phyloP scores from a whole-genome alignment of 2,113 vertebrate genomes.

The Polypterus senegalus region DNA sequence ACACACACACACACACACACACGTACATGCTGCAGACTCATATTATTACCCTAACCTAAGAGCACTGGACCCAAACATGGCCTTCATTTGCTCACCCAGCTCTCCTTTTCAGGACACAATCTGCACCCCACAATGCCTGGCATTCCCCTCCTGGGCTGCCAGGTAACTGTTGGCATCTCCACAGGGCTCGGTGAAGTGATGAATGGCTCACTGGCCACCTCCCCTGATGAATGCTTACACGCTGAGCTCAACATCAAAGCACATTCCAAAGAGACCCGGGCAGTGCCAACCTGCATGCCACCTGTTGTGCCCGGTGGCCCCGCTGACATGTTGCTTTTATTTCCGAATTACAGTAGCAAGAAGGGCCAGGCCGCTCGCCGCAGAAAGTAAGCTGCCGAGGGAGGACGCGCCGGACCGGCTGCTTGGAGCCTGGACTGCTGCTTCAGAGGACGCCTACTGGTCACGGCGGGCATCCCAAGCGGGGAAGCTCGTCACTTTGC shows the following conservation, averaged over 20 bases:
- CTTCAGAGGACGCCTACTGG: slow-evolving; percentile 21
- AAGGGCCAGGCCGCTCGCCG: slow-evolving; percentile 77
- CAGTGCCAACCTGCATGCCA: too few species aligned
- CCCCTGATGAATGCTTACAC: not conserved
- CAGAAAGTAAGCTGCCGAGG: slow-evolving; percentile 67
- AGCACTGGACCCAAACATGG: too few species aligned
- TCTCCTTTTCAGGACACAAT: too few species aligned
- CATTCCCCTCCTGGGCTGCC: not conserved
- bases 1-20: too few species aligned
- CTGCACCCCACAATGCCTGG: too few species aligned
- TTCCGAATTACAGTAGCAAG: slow-evolving; percentile 72
- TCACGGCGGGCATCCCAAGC: slow-evolving; percentile 26
- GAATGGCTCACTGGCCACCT: not conserved
- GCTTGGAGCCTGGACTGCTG: slow-evolving; percentile 29
- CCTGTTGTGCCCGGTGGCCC: too few species aligned
- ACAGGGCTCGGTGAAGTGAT: not conserved
- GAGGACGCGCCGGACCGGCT: slow-evolving; percentile 12
- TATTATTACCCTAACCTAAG: too few species aligned
- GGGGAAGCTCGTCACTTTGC: slow-evolving; percentile 24
- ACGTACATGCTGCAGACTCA: too few species aligned
- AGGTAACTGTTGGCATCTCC: slow-evolving; percentile 8
- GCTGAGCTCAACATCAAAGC: not conserved
- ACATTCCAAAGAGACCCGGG: not conserved
- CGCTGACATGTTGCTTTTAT: slow-evolving; percentile 10
- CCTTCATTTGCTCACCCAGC: too few species aligned